These are phyloP conservation scores for Zaprionus vittiger DNA, from an alignment of 1,140 invertebrate species.

Conservation along the genomic window DNA sequence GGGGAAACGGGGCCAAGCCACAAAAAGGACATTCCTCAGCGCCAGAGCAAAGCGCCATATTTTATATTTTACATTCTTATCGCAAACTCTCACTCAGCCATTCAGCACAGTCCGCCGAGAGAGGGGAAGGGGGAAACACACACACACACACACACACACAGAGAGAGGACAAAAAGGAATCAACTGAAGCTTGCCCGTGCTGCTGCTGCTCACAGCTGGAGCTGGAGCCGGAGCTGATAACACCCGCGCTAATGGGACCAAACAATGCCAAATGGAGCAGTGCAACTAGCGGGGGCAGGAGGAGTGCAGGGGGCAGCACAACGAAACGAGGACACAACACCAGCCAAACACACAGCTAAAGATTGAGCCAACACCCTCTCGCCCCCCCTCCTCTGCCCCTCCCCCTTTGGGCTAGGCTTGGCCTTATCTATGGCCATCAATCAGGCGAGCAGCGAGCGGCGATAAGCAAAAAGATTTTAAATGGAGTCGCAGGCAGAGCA, in stretches of 20 bases:
- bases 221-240: conserved; percentile 75
- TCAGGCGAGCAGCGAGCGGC: conserved; percentile 81
- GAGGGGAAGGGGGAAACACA: background rate
- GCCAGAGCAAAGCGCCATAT: conserved; percentile 72
- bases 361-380: conserved; percentile 12
- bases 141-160: conserved; percentile 21
- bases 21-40: conserved; percentile 84
- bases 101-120: conserved; percentile 50
- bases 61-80: conserved; percentile 84
- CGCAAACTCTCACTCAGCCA: conserved; percentile 84
- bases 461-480: conserved; percentile 84
- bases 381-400: background rate
- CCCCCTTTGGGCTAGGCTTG: conserved; percentile 57
- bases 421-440: conserved; percentile 84
- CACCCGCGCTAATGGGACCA: conserved; percentile 84
- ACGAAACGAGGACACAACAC: conserved; percentile 39
- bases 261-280: conserved; percentile 82
- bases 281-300: conserved; percentile 45
- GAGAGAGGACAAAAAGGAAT: conserved; percentile 55
- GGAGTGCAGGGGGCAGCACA: conserved; percentile 9
- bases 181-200: conserved; percentile 48
- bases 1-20: conserved; percentile 41
- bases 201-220: conserved; percentile 20
- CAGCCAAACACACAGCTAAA: conserved; percentile 27
- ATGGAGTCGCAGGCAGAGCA: conserved; percentile 59